phyloP scores from a whole-genome alignment of 2,113 vertebrate genomes.

The Mus spicilegus region DNA sequence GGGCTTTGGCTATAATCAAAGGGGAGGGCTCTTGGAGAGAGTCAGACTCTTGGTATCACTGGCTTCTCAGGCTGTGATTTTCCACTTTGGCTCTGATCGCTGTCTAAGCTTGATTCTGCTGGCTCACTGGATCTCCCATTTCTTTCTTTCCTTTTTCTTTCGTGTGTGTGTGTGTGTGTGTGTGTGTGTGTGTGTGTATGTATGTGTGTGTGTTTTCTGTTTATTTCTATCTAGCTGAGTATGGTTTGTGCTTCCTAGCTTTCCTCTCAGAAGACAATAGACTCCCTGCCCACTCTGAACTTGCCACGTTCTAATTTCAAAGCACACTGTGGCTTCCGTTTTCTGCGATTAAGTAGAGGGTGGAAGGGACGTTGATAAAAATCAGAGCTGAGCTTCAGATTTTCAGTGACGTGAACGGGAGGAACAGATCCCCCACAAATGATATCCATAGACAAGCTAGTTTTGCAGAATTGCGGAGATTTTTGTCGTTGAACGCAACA shows the following conservation, averaged over 20 bases:
- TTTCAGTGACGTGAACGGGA: not conserved
- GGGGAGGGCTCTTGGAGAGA: constrained; percentile 55
- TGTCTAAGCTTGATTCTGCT: constrained; percentile 42
- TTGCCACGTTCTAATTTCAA: constrained; percentile 20
- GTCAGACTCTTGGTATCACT: constrained; percentile 55
- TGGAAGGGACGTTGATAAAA: not conserved
- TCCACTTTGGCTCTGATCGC: not conserved
- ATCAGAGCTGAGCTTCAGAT: not conserved
- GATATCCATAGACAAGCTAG: constrained; percentile 13
- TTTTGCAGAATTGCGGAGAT: not conserved
- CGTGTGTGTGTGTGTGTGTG: not conserved
- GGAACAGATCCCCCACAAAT: not conserved
- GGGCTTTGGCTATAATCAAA: constrained; percentile 63
- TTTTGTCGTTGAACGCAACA: not conserved
- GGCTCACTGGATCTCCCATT: not conserved
- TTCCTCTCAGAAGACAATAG: constrained; percentile 31
- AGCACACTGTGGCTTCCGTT: constrained; percentile 19
- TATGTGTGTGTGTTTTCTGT: constrained; percentile 52
- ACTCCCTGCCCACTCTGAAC: constrained; percentile 3
- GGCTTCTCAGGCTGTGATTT: constrained; percentile 49
- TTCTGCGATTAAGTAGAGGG: not conserved
- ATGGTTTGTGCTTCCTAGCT: constrained; percentile 40
- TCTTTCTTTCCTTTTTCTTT: not conserved
- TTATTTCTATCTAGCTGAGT: constrained; percentile 46
- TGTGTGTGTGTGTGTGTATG: too few species aligned